These are phyloP conservation scores for Platorchestia sp. DNA, from an alignment of 1,140 invertebrate genomes.

Conservation along the genomic window DNA sequence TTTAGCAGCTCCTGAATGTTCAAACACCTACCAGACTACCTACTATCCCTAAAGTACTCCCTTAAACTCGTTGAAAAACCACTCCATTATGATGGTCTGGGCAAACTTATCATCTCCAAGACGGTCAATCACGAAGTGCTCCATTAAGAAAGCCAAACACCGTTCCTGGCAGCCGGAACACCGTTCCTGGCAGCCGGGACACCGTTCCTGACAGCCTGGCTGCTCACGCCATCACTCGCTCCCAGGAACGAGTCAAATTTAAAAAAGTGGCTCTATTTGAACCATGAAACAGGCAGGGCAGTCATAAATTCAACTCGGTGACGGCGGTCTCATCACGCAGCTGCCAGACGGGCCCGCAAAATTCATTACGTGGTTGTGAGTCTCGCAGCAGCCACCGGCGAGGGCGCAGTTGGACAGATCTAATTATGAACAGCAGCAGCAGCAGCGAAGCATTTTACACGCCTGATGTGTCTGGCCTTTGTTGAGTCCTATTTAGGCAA, in stretches of 20 bases:
- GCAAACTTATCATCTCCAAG: too few relatives aligned
- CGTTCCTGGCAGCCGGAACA: too few relatives aligned
- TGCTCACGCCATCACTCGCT: neutral
- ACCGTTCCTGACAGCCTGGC: neutral
- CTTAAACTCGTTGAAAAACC: too few relatives aligned
- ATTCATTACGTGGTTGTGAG: neutral
- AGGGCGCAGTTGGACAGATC: neutral
- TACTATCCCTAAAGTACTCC: too few relatives aligned
- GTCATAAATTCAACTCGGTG: neutral
- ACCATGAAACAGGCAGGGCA: neutral
- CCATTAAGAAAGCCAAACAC: too few relatives aligned
- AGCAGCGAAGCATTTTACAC: neutral
- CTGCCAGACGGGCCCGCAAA: neutral
- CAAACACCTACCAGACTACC: too few relatives aligned
- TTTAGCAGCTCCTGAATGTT: too few relatives aligned
- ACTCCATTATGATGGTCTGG: too few relatives aligned
- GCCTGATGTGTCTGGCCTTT: neutral
- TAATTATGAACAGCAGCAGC: neutral
- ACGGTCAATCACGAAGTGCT: too few relatives aligned
- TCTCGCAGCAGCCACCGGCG: neutral
- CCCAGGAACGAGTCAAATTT: neutral
- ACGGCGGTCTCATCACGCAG: neutral
- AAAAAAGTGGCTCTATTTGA: neutral
- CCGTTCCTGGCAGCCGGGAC: neutral
- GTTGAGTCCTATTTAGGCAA: too few relatives aligned